phyloP scores from a whole-genome alignment of 92 coral and sea anemone genomes.

The Phenganax marumi region DNA sequence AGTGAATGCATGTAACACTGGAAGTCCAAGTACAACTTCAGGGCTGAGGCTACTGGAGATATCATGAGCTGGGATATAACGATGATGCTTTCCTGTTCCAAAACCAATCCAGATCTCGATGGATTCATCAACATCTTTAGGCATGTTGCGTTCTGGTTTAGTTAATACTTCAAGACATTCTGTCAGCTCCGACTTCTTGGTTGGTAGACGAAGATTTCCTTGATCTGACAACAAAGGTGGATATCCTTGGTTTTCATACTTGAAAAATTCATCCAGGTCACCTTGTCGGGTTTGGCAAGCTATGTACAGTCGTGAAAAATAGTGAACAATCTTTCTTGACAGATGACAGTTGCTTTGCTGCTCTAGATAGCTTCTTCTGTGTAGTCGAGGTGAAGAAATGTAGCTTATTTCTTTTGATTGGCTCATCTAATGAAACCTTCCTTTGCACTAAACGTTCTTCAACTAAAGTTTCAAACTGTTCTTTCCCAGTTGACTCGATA shows the following conservation, averaged over 20 bases:
- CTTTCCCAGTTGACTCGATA: constrained; percentile 33
- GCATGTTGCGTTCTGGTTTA: neutral
- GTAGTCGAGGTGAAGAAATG: constrained; percentile 41
- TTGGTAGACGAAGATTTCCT: constrained; percentile 53
- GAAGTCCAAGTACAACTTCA: neutral
- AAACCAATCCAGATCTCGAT: too few relatives aligned
- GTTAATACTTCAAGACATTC: constrained; percentile 26
- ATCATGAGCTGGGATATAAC: too few relatives aligned
- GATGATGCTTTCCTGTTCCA: too few relatives aligned
- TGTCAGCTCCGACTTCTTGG: constrained; percentile 41
- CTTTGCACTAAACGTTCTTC: constrained; percentile 43
- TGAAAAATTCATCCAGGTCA: constrained; percentile 54
- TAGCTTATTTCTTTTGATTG: constrained; percentile 62
- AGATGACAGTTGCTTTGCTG: constrained; percentile 40
- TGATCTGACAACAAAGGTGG: constrained; percentile 47
- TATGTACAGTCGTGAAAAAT: constrained; percentile 35
- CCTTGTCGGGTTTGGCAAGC: constrained; percentile 56
- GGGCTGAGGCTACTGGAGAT: too few relatives aligned
- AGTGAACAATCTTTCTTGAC: constrained; percentile 43
- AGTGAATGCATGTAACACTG: constrained; percentile 50
- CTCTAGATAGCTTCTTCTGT: constrained; percentile 29
- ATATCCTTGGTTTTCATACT: constrained; percentile 52
- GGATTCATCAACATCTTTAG: constrained; percentile 3
- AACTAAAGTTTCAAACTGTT: constrained; percentile 52
- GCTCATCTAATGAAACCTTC: constrained; percentile 46